A percentile compares a stretch with the other conserved stretches of the same genome.
Evolutionary conservation across 2,113 vertebrate species (phyloP).

Genomic region (Microcebus ravelobensis): DNA sequence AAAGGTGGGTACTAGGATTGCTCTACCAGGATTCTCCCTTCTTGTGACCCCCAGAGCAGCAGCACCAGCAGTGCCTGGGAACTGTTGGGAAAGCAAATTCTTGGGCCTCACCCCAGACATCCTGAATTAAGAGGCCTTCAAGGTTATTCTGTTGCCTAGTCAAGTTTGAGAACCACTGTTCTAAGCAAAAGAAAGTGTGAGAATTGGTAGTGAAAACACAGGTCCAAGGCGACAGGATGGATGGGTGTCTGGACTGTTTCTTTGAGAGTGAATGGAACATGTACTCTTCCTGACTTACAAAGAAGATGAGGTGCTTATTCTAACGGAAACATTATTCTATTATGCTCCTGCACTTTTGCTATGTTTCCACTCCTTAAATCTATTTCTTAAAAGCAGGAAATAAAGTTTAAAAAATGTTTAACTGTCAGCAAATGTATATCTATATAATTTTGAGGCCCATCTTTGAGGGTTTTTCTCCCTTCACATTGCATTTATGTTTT

Average conservation of each 20-base stretch:
- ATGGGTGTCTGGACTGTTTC: background rate
- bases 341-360: background rate
- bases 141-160: accelerated
- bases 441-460: background rate
- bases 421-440: background rate
- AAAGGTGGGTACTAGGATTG: background rate
- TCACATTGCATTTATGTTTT: background rate
- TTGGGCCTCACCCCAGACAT: background rate
- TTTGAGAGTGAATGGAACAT: background rate
- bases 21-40: background rate
- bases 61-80: background rate
- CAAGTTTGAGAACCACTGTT: background rate
- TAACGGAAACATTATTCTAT: background rate
- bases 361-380: background rate
- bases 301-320: background rate
- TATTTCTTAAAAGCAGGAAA: constrained; percentile 56
- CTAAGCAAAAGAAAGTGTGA: background rate
- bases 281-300: background rate
- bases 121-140: background rate
- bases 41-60: background rate
- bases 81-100: background rate
- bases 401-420: background rate
- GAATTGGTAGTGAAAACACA: background rate
- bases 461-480: background rate
- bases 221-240: background rate